Evolutionary conservation across 2,888 invertebrate species (phyloP).

Genomic region (Idaea straminata): DNA sequence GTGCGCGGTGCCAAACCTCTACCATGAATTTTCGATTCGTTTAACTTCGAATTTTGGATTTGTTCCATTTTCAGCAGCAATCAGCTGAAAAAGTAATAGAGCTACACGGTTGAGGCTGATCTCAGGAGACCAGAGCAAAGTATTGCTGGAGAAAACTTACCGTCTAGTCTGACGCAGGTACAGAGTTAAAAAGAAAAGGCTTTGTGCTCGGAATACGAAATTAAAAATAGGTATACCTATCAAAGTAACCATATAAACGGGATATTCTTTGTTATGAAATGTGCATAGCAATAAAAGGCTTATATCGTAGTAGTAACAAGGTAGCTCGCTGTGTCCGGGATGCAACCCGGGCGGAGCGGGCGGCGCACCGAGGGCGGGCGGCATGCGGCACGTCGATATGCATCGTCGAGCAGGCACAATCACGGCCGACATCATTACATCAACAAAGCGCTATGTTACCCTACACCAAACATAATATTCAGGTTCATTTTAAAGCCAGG

Average conservation of each 20-base stretch:
- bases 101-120: background rate
- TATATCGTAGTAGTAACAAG: background rate
- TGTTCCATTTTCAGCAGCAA: constrained; percentile 14
- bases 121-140: background rate
- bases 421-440: constrained; percentile 41
- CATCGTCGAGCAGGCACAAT: constrained; percentile 46
- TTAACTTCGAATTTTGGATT: constrained; percentile 15
- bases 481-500: background rate
- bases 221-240: background rate
- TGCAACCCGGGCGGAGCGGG: constrained; percentile 14
- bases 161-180: background rate
- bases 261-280: background rate
- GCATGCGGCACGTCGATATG: constrained; percentile 38
- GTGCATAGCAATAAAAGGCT: background rate
- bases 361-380: constrained; percentile 19
- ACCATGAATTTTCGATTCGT: constrained; percentile 28
- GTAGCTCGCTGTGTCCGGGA: constrained; percentile 19
- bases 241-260: background rate
- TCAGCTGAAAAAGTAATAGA: constrained; percentile 15
- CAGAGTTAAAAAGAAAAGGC: background rate
- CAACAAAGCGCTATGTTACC: constrained; percentile 35
- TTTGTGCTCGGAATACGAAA: background rate
- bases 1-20: constrained; percentile 23
- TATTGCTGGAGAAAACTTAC: background rate
- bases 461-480: constrained; percentile 5